phyloP scores from a whole-genome alignment of 2,888 invertebrate genomes.

The Latheticus oryzae region DNA sequence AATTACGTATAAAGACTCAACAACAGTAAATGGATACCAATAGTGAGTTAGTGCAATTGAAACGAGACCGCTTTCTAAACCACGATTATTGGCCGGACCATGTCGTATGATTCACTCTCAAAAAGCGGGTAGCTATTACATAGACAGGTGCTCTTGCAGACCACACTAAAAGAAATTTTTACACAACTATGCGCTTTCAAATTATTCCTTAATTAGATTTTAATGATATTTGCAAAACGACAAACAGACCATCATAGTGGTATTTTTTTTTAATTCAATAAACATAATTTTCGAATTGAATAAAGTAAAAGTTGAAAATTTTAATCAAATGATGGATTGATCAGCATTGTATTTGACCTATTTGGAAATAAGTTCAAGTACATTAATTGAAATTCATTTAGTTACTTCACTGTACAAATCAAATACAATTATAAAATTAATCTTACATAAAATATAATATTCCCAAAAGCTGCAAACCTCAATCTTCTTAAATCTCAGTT shows the following conservation, averaged over 20 bases:
- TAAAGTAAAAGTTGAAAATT: conserved; percentile 11
- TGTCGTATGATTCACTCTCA: conserved; percentile 52
- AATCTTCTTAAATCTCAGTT: no score
- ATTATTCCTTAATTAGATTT: no score
- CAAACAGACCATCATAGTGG: no score
- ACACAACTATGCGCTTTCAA: no score
- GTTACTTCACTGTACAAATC: not conserved
- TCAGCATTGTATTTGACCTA: conserved; percentile 43
- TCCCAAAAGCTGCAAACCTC: no score
- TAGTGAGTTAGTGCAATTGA: conserved; percentile 15
- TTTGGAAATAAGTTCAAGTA: conserved; percentile 42
- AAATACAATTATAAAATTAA: no score
- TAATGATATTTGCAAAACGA: no score
- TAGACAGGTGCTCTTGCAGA: no score
- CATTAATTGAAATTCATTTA: conserved; percentile 18
- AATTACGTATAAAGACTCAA: conserved; percentile 1
- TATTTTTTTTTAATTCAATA: no score
- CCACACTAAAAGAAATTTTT: no score
- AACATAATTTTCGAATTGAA: no score
- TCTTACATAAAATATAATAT: no score
- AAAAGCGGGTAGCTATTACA: conserved; percentile 46
- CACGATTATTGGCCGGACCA: conserved; percentile 46
- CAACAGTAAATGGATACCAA: conserved; percentile 16
- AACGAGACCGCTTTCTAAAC: conserved; percentile 49
- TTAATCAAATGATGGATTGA: conserved; percentile 3